phyloP scores from a whole-genome alignment of 2,888 invertebrate species.

The Altica lythri region DNA sequence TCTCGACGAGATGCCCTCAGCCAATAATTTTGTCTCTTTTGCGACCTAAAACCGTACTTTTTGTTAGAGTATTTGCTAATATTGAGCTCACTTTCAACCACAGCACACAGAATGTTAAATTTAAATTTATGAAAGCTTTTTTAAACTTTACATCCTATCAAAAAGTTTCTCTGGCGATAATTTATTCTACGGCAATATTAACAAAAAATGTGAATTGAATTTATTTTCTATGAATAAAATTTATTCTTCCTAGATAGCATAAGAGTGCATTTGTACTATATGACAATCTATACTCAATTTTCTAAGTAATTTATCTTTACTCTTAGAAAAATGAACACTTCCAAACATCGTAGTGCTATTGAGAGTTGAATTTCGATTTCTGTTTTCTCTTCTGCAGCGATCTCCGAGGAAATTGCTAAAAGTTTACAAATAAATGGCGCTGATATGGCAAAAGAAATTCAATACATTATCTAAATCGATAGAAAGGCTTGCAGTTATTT shows the following conservation, averaged over 20 bases:
- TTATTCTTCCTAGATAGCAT: no score
- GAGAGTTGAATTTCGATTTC: conserved; percentile 2
- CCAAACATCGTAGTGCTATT: not conserved
- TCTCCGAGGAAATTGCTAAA: conserved; percentile 1
- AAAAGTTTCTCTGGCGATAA: no score
- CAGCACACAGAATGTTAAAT: no score
- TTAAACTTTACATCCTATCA: no score
- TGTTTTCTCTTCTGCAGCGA: conserved; percentile 1
- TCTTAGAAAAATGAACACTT: no score
- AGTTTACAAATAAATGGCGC: conserved; percentile 10
- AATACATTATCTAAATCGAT: conserved; percentile 20
- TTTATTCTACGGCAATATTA: no score
- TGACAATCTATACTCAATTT: not conserved
- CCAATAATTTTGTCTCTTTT: conserved; percentile 11
- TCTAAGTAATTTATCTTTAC: not conserved
- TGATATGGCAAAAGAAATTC: conserved; percentile 14
- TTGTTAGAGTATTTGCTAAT: conserved; percentile 3
- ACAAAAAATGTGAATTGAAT: no score
- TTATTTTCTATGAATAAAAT: no score
- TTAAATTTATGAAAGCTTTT: no score
- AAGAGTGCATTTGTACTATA: no score
- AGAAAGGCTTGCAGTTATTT: conserved; percentile 28
- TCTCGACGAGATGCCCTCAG: conserved; percentile 3
- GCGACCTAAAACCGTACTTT: conserved; percentile 1
- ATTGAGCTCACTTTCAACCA: conserved; percentile 2